phyloP scores from a whole-genome alignment of 2,797 vertebrate genomes.

The Aselliscus stoliczkanus region DNA sequence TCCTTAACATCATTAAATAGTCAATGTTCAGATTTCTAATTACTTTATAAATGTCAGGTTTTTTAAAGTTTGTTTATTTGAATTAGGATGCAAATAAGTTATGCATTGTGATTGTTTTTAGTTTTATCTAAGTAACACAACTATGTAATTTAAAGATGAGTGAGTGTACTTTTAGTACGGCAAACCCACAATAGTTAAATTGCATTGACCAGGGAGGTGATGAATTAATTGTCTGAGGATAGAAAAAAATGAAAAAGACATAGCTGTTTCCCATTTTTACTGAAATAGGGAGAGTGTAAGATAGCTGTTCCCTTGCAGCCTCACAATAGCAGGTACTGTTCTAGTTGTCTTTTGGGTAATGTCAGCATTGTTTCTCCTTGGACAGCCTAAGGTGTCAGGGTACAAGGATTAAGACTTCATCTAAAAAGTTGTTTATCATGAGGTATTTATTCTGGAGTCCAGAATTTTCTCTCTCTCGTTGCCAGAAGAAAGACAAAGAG shows the following conservation, averaged over 20 bases:
- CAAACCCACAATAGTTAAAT: background rate
- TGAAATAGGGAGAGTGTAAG: background rate
- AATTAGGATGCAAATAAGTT: background rate
- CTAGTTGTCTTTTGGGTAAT: background rate
- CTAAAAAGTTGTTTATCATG: background rate
- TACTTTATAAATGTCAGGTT: background rate
- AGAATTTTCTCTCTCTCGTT: background rate
- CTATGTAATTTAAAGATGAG: background rate
- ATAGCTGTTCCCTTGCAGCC: background rate
- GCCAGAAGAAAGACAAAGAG: background rate
- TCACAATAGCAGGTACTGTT: background rate
- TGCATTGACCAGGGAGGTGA: background rate
- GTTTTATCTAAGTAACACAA: background rate
- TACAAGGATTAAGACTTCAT: background rate
- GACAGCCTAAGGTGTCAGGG: background rate
- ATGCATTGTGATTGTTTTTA: background rate
- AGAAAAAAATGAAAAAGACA: background rate
- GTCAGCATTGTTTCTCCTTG: background rate
- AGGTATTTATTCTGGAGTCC: background rate
- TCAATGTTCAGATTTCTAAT: background rate
- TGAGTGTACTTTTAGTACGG: background rate
- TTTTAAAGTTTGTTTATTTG: background rate
- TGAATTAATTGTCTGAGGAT: background rate
- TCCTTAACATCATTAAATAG: background rate
- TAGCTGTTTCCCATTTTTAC: background rate